Conservation (phyloP, 2,888 invertebrate genomes). For the Thereva unica region DNA sequence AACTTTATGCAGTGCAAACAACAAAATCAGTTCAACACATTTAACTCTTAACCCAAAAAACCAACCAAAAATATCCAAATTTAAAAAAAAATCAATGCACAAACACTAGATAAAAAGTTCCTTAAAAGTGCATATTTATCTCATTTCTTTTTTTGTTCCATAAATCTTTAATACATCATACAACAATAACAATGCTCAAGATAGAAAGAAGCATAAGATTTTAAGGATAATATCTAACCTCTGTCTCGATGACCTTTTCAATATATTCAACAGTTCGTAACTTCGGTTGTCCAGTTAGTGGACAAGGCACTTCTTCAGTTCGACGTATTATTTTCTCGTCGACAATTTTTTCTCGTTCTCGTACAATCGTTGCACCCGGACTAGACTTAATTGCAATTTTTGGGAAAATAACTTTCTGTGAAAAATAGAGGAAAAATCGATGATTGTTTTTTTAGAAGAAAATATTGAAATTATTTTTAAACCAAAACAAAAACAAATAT, state of each 20-base stretch:
- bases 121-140: no score
- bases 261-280: slow-evolving; percentile 91
- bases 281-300: slow-evolving; percentile 80
- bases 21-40: no score
- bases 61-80: no score
- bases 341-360: slow-evolving; percentile 87
- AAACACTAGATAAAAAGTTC: no score
- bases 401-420: slow-evolving; percentile 66
- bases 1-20: no score
- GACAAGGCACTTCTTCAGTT: slow-evolving; percentile 88
- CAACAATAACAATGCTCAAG: slow-evolving; percentile 6
- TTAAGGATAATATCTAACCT: slow-evolving; percentile 66
- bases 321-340: slow-evolving; percentile 84
- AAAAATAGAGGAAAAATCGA: slow-evolving; percentile 42
- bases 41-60: no score
- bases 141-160: neutral
- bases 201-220: neutral
- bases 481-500: slow-evolving; percentile 13
- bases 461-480: slow-evolving; percentile 16
- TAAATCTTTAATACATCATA: neutral
- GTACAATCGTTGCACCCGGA: slow-evolving; percentile 80
- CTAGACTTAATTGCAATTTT: slow-evolving; percentile 87
- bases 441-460: slow-evolving; percentile 1
- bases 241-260: slow-evolving; percentile 94
- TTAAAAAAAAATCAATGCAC: no score